Conservation (phyloP, 2,888 invertebrate species). For the Mechanitis messenoides region DNA sequence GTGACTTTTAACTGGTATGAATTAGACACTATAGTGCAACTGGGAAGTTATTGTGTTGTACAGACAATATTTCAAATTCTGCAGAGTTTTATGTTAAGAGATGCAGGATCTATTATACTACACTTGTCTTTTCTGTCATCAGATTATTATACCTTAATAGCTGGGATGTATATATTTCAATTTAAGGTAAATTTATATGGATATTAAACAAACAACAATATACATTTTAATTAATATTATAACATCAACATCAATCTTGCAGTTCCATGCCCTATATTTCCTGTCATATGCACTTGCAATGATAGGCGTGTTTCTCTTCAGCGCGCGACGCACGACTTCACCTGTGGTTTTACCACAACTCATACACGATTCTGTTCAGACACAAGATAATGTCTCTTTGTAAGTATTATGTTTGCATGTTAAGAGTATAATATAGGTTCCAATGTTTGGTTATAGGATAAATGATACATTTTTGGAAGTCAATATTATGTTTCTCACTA, state of each 20-base stretch:
- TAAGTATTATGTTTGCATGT: constrained; percentile 38
- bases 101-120: constrained; percentile 88
- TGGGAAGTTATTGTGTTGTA: constrained; percentile 80
- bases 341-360: constrained; percentile 50
- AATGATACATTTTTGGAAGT: no score
- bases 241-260: constrained; percentile 28
- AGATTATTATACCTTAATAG: constrained; percentile 89
- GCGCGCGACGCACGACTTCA: constrained; percentile 75
- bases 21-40: constrained; percentile 77
- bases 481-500: no score
- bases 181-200: constrained; percentile 79
- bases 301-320: constrained; percentile 79
- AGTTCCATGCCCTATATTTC: constrained; percentile 91
- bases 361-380: constrained; percentile 53
- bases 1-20: constrained; percentile 82
- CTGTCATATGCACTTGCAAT: constrained; percentile 86
- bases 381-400: constrained; percentile 70
- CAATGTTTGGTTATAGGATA: no score
- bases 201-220: background rate
- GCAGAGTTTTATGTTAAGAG: constrained; percentile 84
- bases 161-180: constrained; percentile 87
- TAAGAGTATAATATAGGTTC: no score
- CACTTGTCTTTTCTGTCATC: constrained; percentile 89
- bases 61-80: constrained; percentile 86
- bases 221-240: no score